Conservation (phyloP, 37 sponge, comb jelly and placozoan genomes). For the Beroe forskalii region DNA sequence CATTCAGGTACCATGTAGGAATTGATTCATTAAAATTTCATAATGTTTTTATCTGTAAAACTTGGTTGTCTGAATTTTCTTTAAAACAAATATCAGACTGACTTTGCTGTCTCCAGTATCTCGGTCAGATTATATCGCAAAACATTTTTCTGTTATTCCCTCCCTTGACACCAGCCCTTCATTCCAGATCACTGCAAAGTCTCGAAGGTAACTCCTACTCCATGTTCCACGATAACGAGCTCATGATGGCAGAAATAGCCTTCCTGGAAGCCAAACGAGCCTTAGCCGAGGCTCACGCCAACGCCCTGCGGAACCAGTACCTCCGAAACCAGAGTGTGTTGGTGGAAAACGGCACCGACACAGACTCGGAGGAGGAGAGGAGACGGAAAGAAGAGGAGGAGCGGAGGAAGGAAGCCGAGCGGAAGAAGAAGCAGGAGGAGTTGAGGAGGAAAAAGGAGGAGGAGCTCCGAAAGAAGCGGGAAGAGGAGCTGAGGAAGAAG, state of each 20-base stretch:
- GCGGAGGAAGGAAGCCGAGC: background rate
- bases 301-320: conserved; percentile 58
- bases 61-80: too few species aligned
- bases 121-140: too few species aligned
- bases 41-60: too few species aligned
- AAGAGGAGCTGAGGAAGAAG: conserved; percentile 57
- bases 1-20: conserved; percentile 64
- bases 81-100: too few species aligned
- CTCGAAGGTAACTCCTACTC: conserved; percentile 54
- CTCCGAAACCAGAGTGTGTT: conserved; percentile 39
- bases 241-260: conserved; percentile 57
- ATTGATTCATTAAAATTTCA: too few species aligned
- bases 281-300: conserved; percentile 47
- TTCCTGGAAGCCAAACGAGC: conserved; percentile 56
- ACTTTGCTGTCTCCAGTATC: too few species aligned
- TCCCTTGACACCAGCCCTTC: too few species aligned
- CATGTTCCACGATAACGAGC: conserved; percentile 54
- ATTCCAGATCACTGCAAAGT: conserved; percentile 49
- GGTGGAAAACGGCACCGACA: conserved; percentile 4
- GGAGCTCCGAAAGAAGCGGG: background rate
- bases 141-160: too few species aligned
- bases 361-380: conserved; percentile 38
- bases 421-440: background rate
- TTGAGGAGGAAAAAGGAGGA: conserved; percentile 34
- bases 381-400: conserved; percentile 36